These are phyloP conservation scores for Tricholauxania praeusta DNA, from an alignment of 2,888 invertebrate species.

Conservation along the genomic window DNA sequence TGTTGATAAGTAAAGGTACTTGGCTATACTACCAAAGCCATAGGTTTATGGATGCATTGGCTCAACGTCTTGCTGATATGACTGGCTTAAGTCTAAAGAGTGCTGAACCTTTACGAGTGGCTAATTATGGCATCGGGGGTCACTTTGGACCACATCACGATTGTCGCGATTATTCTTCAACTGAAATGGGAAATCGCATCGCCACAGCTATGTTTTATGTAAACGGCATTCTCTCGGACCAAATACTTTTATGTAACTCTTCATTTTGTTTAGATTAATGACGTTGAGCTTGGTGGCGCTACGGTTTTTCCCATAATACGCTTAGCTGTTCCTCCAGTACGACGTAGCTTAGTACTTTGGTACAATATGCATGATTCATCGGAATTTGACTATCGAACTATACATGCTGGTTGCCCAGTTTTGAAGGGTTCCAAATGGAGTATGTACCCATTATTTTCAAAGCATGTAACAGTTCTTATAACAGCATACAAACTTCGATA, in stretches of 20 bases:
- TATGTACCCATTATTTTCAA: conserved; percentile 63
- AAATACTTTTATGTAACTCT: not conserved
- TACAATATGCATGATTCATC: conserved; percentile 89
- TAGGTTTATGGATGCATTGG: conserved; percentile 42
- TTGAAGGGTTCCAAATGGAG: conserved; percentile 96
- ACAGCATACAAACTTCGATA: not conserved
- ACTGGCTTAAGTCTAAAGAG: conserved; percentile 49
- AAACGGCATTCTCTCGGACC: conserved; percentile 24
- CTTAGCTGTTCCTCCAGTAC: conserved; percentile 85
- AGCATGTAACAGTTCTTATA: too few relatives aligned
- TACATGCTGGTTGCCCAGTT: conserved; percentile 96
- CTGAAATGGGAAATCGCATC: conserved; percentile 46
- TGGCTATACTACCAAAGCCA: conserved; percentile 42
- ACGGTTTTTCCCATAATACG: conserved; percentile 93
- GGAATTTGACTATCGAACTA: conserved; percentile 86
- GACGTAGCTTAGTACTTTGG: conserved; percentile 93
- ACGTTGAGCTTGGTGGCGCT: conserved; percentile 83
- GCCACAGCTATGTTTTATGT: conserved; percentile 52
- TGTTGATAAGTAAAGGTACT: conserved; percentile 48
- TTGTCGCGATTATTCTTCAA: conserved; percentile 26
- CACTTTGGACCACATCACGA: conserved; percentile 50
- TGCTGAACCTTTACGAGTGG: conserved; percentile 47
- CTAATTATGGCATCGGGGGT: conserved; percentile 51
- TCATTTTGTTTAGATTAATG: conserved; percentile 44
- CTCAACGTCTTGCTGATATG: conserved; percentile 48